phyloP scores from a whole-genome alignment of 2,888 invertebrate species.

The Deilephila porcellus region DNA sequence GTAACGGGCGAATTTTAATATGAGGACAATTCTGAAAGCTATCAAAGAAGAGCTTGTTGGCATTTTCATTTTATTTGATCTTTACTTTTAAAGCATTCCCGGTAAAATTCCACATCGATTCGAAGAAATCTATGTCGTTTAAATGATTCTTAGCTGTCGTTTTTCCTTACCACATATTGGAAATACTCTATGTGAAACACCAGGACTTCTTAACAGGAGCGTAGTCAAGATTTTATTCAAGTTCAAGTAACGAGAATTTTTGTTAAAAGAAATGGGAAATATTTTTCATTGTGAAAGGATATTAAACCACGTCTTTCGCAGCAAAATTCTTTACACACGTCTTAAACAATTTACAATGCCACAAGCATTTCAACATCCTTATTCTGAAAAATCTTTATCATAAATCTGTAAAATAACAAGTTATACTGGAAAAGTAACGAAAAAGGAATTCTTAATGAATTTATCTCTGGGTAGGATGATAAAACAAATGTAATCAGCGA shows the following conservation, averaged over 20 bases:
- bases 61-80: not conserved
- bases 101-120: conserved; percentile 10
- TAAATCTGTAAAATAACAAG: not conserved
- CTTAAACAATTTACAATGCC: conserved; percentile 18
- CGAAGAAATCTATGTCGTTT: not conserved
- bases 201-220: not conserved
- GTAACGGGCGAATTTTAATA: not conserved
- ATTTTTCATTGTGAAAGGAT: not conserved
- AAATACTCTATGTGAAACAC: not conserved
- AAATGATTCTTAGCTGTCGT: not conserved
- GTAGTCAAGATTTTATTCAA: not conserved
- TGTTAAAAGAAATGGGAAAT: not conserved
- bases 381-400: conserved; percentile 5
- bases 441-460: not conserved
- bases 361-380: conserved; percentile 16
- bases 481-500: conserved; percentile 17
- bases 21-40: not conserved
- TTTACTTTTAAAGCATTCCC: not conserved
- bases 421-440: too few species aligned
- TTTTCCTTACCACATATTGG: not conserved
- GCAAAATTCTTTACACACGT: not conserved
- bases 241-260: not conserved
- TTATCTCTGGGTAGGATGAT: not conserved
- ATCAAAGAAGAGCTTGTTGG: not conserved
- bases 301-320: not conserved